These are phyloP conservation scores for Tragelaphus scriptus DNA, from an alignment of 2,113 vertebrate genomes.

Conservation along the genomic window DNA sequence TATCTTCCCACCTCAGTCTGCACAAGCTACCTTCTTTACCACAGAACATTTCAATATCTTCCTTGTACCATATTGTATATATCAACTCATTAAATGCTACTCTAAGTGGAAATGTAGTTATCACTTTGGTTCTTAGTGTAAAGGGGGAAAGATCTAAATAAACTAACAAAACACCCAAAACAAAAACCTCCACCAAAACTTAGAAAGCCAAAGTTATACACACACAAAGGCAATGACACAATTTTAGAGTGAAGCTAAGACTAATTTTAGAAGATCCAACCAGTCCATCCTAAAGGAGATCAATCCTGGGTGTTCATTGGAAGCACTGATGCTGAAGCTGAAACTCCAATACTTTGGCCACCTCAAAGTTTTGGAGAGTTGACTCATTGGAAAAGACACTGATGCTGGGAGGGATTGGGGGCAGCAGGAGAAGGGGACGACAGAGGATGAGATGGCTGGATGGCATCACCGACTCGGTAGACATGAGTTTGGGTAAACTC, in stretches of 20 bases:
- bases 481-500: too few relatives aligned
- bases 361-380: too few relatives aligned
- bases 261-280: too few relatives aligned
- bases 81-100: neutral
- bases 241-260: neutral
- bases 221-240: neutral
- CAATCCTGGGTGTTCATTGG: too few relatives aligned
- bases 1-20: neutral
- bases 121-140: neutral
- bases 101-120: neutral
- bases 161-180: neutral
- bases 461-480: too few relatives aligned
- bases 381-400: too few relatives aligned
- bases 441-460: too few relatives aligned
- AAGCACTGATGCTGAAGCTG: too few relatives aligned
- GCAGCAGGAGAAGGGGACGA: too few relatives aligned
- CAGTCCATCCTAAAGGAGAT: too few relatives aligned
- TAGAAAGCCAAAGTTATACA: slow-evolving; percentile 27
- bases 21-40: neutral
- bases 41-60: neutral
- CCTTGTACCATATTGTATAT: neutral
- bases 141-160: slow-evolving; percentile 6
- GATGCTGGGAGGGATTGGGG: too few relatives aligned
- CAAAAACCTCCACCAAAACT: neutral
- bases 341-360: too few relatives aligned